These are phyloP conservation scores for Aplocera efformata DNA, from an alignment of 2,888 invertebrate genomes.

Conservation along the genomic window DNA sequence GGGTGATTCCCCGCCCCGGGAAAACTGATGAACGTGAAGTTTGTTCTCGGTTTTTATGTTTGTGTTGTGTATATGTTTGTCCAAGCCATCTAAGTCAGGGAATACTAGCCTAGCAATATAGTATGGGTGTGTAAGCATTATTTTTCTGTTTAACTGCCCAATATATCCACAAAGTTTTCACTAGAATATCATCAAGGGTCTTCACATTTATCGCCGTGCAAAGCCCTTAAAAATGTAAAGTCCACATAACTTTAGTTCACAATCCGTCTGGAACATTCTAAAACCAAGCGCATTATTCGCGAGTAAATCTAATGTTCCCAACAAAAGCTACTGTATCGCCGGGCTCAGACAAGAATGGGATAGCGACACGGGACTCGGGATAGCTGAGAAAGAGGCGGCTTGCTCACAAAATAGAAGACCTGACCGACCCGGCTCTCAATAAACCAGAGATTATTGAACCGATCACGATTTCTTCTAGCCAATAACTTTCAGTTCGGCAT, in stretches of 20 bases:
- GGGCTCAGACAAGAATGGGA: conserved; percentile 34
- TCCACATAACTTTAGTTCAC: conserved; percentile 3
- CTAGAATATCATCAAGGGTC: too few relatives aligned
- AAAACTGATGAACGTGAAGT: too few relatives aligned
- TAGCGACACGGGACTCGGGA: conserved; percentile 21
- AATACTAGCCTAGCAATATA: too few relatives aligned
- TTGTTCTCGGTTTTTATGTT: too few relatives aligned
- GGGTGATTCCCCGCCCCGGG: too few relatives aligned
- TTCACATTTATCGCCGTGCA: neutral
- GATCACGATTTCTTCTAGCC: too few relatives aligned
- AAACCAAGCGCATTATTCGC: conserved; percentile 20
- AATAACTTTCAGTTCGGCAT: too few relatives aligned
- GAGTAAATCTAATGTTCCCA: conserved; percentile 25
- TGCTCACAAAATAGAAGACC: neutral
- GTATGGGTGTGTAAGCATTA: neutral
- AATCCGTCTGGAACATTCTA: conserved; percentile 22
- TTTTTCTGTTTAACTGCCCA: neutral
- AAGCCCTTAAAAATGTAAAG: neutral
- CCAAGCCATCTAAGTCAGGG: too few relatives aligned
- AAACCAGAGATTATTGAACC: too few relatives aligned
- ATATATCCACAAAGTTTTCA: neutral
- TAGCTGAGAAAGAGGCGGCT: conserved; percentile 8
- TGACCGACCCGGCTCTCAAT: neutral
- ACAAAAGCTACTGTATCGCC: conserved; percentile 26
- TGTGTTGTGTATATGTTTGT: too few relatives aligned